Percentiles rank a stretch among this genome's conserved stretches.
These are phyloP conservation scores for Falco novaeseelandiae DNA, from an alignment of 2,797 vertebrate species.

Conservation along the genomic window DNA sequence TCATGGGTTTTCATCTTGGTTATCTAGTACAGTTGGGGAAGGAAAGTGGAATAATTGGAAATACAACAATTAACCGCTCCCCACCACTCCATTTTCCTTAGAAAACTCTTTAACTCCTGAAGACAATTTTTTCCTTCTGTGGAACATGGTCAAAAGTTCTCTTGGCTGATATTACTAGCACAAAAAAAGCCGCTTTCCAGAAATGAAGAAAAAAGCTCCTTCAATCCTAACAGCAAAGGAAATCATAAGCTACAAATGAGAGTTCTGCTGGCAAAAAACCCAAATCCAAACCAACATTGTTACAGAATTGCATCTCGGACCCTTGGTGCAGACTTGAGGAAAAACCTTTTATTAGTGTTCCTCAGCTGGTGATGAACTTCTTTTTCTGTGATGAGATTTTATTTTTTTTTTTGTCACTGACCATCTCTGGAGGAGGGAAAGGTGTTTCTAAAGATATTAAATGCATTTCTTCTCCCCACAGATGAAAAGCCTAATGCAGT, in stretches of 20 bases:
- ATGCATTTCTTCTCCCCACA: neutral
- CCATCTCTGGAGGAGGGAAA: neutral
- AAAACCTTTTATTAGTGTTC: neutral
- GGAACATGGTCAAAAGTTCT: neutral
- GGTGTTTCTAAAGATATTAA: neutral
- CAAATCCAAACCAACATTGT: rapidly evolving
- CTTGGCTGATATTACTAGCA: neutral
- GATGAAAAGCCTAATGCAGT: neutral
- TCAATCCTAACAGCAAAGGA: neutral
- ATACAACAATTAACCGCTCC: neutral
- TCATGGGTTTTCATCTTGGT: neutral
- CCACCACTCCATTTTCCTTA: neutral
- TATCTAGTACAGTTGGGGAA: neutral
- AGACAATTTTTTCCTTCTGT: neutral
- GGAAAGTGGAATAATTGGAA: neutral
- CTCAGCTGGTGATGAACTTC: neutral
- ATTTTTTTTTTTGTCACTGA: neutral
- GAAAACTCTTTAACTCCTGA: neutral
- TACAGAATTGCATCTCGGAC: neutral
- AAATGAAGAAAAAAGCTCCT: neutral
- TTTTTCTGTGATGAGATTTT: neutral
- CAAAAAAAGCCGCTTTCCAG: neutral
- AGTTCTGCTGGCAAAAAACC: neutral
- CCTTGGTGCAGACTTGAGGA: neutral
- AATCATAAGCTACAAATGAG: neutral